Conservation (phyloP, 2,113 vertebrate genomes). For the Leucosticte australis region DNA sequence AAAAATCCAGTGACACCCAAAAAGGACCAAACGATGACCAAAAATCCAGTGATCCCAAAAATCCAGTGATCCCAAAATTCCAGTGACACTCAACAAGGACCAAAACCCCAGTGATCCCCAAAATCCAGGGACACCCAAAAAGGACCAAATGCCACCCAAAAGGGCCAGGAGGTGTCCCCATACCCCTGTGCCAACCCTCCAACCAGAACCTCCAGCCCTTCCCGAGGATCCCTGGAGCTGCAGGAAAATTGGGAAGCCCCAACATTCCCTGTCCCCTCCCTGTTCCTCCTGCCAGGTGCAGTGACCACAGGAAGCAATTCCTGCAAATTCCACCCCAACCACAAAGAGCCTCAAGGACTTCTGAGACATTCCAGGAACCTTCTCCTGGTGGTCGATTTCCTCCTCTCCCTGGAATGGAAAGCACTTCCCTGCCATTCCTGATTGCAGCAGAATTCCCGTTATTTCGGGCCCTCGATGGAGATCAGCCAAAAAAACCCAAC, state of each 20-base stretch:
- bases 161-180: not conserved
- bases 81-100: too few species aligned
- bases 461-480: not conserved
- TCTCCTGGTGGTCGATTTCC: not conserved
- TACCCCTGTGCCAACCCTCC: not conserved
- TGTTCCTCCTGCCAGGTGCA: too few species aligned
- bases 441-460: not conserved
- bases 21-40: not conserved
- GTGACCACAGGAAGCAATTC: accelerated
- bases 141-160: not conserved
- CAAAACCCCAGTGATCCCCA: not conserved
- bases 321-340: not conserved
- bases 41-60: not conserved
- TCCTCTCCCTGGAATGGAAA: not conserved
- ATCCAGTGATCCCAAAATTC: too few species aligned
- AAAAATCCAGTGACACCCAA: too few species aligned
- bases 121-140: not conserved
- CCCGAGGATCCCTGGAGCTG: not conserved
- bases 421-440: not conserved
- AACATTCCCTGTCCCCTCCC: not conserved
- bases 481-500: not conserved
- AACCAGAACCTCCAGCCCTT: not conserved
- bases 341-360: not conserved
- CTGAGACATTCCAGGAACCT: not conserved
- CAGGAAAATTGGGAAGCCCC: not conserved